Percentiles rank a stretch among this genome's conserved stretches.
phyloP scores from a whole-genome alignment of 1,140 invertebrate genomes.

The Drosophila punjabiensis region DNA sequence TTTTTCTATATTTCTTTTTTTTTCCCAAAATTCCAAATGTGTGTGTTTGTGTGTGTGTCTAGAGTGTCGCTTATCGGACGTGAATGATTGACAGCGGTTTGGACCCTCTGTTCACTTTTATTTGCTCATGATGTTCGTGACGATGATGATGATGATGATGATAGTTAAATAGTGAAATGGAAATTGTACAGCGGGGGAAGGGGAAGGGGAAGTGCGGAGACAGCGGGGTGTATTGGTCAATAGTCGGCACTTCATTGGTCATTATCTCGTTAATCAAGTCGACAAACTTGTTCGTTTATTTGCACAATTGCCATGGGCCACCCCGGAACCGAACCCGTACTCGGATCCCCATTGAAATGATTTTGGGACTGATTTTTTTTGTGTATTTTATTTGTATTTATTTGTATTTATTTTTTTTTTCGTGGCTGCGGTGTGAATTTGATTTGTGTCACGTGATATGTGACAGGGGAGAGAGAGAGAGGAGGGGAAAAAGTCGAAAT shows the following conservation, averaged over 20 bases:
- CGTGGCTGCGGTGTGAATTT: slow-evolving; percentile 50
- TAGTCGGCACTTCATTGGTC: slow-evolving; percentile 55
- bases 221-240: slow-evolving; percentile 37
- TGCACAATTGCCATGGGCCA: slow-evolving; percentile 58
- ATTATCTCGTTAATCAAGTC: slow-evolving; percentile 65
- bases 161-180: slow-evolving; percentile 23
- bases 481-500: not conserved
- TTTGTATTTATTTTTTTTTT: slow-evolving; percentile 2
- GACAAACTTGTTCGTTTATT: slow-evolving; percentile 56
- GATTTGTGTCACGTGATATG: slow-evolving; percentile 66
- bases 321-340: slow-evolving; percentile 47
- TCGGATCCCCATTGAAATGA: slow-evolving; percentile 15
- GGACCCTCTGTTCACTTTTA: slow-evolving; percentile 31
- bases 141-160: slow-evolving; percentile 32
- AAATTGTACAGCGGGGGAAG: not conserved
- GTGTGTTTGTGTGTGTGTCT: slow-evolving; percentile 2
- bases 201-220: not conserved
- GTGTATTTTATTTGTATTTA: slow-evolving; percentile 11
- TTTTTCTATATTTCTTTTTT: not conserved
- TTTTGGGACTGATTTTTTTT: slow-evolving; percentile 17
- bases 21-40: not conserved
- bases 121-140: slow-evolving; percentile 37
- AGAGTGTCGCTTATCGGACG: slow-evolving; percentile 41
- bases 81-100: slow-evolving; percentile 52
- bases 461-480: slow-evolving; percentile 10